These are phyloP conservation scores for Esox masquinongy DNA, from an alignment of 2,797 vertebrate genomes.

Conservation along the genomic window DNA sequence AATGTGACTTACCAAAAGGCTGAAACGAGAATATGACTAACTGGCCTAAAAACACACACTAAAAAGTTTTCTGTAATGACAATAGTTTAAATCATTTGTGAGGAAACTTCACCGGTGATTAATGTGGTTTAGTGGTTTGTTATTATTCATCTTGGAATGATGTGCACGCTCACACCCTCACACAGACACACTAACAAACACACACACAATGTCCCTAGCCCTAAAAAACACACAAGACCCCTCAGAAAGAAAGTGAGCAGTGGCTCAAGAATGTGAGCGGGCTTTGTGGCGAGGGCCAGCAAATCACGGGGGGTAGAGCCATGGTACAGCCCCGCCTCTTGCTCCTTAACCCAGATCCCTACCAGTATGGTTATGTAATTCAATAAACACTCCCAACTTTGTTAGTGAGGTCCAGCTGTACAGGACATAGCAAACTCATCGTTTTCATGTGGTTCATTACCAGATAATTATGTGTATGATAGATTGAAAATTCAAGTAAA, in stretches of 20 bases:
- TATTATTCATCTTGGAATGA: conserved; percentile 51
- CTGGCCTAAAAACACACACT: conserved; percentile 30
- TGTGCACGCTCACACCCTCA: not conserved
- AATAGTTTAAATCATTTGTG: conserved; percentile 49
- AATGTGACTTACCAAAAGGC: not conserved
- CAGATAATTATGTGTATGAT: conserved; percentile 38
- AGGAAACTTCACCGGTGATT: conserved; percentile 27
- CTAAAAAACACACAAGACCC: conserved; percentile 46
- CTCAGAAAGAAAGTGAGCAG: conserved; percentile 42
- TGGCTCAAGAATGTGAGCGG: conserved; percentile 65
- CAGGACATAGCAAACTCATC: conserved; percentile 36
- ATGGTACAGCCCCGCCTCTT: conserved; percentile 52
- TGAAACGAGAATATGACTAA: not conserved
- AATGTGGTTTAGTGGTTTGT: conserved; percentile 23
- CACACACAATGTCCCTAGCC: conserved; percentile 17
- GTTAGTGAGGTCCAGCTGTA: conserved; percentile 53
- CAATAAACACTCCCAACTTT: conserved; percentile 68
- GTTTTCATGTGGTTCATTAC: conserved; percentile 40
- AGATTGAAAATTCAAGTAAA: conserved; percentile 15
- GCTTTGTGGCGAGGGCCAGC: conserved; percentile 60
- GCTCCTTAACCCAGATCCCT: conserved; percentile 60
- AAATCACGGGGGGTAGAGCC: conserved; percentile 52
- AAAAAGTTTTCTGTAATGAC: conserved; percentile 27
- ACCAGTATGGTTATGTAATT: conserved; percentile 71
- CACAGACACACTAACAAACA: not conserved